Evolutionary conservation across 2,113 vertebrate genomes (phyloP).

Genomic region (Gnathonemus longibarbis): DNA sequence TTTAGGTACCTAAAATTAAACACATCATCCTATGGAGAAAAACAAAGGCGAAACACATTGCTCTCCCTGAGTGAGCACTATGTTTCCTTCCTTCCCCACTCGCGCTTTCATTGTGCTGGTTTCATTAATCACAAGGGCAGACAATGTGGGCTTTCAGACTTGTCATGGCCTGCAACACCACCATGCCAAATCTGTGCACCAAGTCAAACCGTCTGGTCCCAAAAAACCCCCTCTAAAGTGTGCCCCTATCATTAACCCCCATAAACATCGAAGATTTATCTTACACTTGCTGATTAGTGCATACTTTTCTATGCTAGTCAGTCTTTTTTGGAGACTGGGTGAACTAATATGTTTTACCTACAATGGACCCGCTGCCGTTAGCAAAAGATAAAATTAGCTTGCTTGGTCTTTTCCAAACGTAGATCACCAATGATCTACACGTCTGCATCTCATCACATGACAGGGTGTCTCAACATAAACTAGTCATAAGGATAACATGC

Average conservation of each 20-base stretch:
- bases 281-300: not conserved
- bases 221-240: slow-evolving; percentile 6
- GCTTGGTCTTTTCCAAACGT: not conserved
- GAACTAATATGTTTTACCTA: not conserved
- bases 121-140: slow-evolving; percentile 47
- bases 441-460: not conserved
- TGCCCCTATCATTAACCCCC: slow-evolving; percentile 30
- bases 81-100: slow-evolving; percentile 3
- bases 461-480: not conserved
- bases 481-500: not conserved
- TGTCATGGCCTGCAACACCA: slow-evolving; percentile 23
- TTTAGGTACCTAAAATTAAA: not conserved
- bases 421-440: not conserved
- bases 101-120: slow-evolving; percentile 16
- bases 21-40: not conserved
- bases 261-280: slow-evolving; percentile 13
- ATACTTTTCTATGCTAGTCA: not conserved
- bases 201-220: slow-evolving; percentile 17
- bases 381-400: not conserved
- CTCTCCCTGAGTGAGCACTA: not conserved
- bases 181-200: slow-evolving; percentile 46
- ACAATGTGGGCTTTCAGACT: slow-evolving; percentile 54
- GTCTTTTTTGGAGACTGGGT: not conserved
- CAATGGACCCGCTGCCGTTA: not conserved
- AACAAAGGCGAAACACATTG: not conserved